Evolutionary conservation across 2,888 invertebrate species (phyloP).

Genomic region (Eilema depressum): DNA sequence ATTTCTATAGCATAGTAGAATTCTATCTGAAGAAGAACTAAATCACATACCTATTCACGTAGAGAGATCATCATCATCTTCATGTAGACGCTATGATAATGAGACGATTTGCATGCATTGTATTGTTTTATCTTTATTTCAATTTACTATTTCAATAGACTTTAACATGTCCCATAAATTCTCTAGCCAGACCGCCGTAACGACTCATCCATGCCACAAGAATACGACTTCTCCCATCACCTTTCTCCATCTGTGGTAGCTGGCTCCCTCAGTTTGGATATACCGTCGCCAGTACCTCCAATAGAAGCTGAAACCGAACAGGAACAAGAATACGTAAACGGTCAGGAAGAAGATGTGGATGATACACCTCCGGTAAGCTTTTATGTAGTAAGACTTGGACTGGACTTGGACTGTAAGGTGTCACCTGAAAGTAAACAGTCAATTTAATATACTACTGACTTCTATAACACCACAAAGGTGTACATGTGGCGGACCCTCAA

Average conservation of each 20-base stretch:
- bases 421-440: not conserved
- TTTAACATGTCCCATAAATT: not conserved
- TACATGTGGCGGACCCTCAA: not conserved
- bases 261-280: slow-evolving; percentile 76
- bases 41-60: no score
- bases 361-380: slow-evolving; percentile 62
- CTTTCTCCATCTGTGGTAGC: slow-evolving; percentile 78
- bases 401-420: not conserved
- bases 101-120: no score
- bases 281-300: slow-evolving; percentile 82
- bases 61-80: no score
- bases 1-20: no score
- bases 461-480: not conserved
- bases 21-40: no score
- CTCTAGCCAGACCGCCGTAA: slow-evolving; percentile 86
- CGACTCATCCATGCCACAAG: slow-evolving; percentile 87
- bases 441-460: not conserved
- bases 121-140: not conserved
- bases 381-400: no score
- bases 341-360: slow-evolving; percentile 58
- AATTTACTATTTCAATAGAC: not conserved
- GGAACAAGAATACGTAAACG: slow-evolving; percentile 63
- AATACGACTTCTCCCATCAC: slow-evolving; percentile 83
- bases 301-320: slow-evolving; percentile 66
- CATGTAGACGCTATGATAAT: no score